Conservation (phyloP, 1,140 invertebrate species). For the Contarinia nasturtii region DNA sequence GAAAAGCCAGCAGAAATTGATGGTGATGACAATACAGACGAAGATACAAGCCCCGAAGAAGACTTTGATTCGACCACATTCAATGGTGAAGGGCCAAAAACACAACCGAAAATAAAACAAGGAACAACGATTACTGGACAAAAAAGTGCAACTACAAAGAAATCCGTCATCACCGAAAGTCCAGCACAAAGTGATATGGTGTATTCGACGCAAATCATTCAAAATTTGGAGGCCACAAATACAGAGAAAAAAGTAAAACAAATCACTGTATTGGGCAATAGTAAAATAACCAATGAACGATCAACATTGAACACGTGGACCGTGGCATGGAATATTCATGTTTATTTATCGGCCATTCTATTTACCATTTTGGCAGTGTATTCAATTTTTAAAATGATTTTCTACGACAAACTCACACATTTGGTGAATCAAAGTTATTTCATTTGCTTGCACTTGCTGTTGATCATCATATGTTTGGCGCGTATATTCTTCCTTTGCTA, state of each 20-base stretch:
- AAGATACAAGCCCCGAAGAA: neutral
- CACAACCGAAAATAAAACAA: slow-evolving; percentile 1
- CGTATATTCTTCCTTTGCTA: slow-evolving; percentile 73
- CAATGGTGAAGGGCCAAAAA: neutral
- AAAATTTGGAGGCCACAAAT: slow-evolving; percentile 23
- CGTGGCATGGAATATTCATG: slow-evolving; percentile 73
- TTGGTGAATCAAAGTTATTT: slow-evolving; percentile 67
- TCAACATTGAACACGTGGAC: slow-evolving; percentile 33
- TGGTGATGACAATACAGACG: neutral
- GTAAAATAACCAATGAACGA: neutral
- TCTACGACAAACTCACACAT: slow-evolving; percentile 61
- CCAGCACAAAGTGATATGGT: slow-evolving; percentile 2
- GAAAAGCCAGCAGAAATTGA: neutral
- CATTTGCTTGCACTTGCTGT: slow-evolving; percentile 56
- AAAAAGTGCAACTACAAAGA: slow-evolving; percentile 2
- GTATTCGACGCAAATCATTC: slow-evolving; percentile 25
- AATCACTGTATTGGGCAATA: slow-evolving; percentile 5
- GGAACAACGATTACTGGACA: slow-evolving; percentile 12
- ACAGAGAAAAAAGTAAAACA: neutral
- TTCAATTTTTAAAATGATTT: slow-evolving; percentile 61
- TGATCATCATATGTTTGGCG: slow-evolving; percentile 59
- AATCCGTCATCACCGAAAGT: slow-evolving; percentile 3
- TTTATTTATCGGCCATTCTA: slow-evolving; percentile 63
- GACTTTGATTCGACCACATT: neutral
- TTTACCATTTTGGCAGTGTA: slow-evolving; percentile 65